phyloP scores from a whole-genome alignment of 1,140 invertebrate genomes.

The Euura lappo region DNA sequence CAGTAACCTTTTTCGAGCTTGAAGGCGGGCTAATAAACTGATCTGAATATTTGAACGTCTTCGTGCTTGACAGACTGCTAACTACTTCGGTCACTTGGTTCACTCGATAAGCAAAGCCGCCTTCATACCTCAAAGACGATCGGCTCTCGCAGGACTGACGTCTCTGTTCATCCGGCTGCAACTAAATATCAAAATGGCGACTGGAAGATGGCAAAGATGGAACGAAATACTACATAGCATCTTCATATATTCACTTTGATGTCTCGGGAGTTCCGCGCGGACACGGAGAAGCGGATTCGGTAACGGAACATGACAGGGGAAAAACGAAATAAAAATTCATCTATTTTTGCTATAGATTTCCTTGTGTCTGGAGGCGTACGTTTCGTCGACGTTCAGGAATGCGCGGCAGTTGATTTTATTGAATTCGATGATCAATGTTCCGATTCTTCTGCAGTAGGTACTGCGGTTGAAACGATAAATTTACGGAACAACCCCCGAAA shows the following conservation, averaged over 20 bases:
- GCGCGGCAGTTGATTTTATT: neutral
- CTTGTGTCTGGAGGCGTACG: neutral
- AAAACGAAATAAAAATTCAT: neutral
- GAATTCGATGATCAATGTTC: too few relatives aligned
- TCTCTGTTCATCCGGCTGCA: slow-evolving; percentile 6
- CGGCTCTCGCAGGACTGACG: neutral
- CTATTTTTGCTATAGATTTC: neutral
- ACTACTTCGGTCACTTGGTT: neutral
- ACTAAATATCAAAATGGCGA: slow-evolving; percentile 4
- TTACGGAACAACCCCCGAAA: too few relatives aligned
- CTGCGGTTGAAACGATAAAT: too few relatives aligned
- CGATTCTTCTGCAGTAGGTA: too few relatives aligned
- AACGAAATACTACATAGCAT: neutral
- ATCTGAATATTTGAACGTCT: neutral
- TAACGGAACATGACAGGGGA: neutral
- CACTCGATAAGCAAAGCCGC: neutral
- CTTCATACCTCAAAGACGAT: neutral
- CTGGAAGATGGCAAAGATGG: neutral
- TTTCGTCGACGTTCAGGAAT: neutral
- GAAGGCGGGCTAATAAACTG: neutral
- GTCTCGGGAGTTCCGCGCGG: neutral
- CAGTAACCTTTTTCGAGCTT: too few relatives aligned
- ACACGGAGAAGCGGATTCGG: neutral
- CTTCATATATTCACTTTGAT: neutral
- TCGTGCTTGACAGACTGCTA: neutral